Percentiles rank a stretch among this genome's conserved stretches.
phyloP scores from a whole-genome alignment of 2,113 vertebrate genomes.

The Calidris pugnax region DNA sequence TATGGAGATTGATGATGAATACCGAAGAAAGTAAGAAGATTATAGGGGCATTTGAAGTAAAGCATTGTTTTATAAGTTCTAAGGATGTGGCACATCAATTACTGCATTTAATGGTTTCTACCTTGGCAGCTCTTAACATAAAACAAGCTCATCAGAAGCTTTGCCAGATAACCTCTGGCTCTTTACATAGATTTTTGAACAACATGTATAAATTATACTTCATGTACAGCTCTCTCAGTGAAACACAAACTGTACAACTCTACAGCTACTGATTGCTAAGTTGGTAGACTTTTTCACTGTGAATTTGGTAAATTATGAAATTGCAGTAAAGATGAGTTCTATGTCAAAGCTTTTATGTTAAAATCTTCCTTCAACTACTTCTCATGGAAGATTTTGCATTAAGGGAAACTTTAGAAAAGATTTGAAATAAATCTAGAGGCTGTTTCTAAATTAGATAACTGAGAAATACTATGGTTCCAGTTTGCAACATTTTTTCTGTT shows the following conservation, averaged over 20 bases:
- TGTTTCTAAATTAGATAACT: background rate
- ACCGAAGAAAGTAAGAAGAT: background rate
- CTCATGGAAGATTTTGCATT: background rate
- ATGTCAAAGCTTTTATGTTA: background rate
- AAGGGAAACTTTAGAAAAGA: background rate
- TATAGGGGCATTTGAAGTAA: background rate
- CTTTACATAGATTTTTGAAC: conserved; percentile 1
- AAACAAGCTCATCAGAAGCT: conserved; percentile 27
- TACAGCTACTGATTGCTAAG: background rate
- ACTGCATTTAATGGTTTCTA: background rate
- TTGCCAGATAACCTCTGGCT: conserved; percentile 45
- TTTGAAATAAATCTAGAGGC: background rate
- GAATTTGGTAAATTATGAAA: background rate
- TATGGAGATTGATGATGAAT: background rate
- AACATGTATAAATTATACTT: background rate
- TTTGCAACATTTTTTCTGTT: background rate
- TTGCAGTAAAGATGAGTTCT: background rate
- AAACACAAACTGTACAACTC: background rate
- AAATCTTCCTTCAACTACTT: background rate
- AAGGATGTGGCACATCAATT: background rate
- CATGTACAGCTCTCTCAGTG: background rate
- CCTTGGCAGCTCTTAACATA: background rate
- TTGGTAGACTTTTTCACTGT: background rate
- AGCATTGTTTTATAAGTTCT: background rate
- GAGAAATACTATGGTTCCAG: background rate